Percentiles rank a stretch among this genome's conserved stretches.
phyloP scores from a whole-genome alignment of 1,140 invertebrate species.

The Ostrea denselamellosa region DNA sequence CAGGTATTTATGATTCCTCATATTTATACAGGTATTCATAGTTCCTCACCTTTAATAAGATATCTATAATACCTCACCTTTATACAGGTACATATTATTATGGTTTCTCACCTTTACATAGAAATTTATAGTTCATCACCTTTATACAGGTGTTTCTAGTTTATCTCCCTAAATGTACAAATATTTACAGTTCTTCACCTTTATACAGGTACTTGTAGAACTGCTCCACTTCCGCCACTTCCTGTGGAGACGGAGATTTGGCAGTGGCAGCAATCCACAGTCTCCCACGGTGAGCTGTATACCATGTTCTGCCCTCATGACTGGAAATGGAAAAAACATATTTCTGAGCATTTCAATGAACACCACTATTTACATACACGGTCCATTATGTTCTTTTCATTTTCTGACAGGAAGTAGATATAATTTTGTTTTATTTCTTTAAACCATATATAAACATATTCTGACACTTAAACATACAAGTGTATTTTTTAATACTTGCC shows the following conservation, averaged over 20 bases:
- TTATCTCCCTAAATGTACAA: neutral
- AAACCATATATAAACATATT: no score
- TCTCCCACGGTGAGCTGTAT: conserved; percentile 91
- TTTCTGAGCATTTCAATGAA: no score
- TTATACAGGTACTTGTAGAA: conserved; percentile 85
- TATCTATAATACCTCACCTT: neutral
- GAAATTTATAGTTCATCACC: neutral
- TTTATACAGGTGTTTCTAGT: neutral
- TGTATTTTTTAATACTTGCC: no score
- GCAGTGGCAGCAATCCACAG: conserved; percentile 95
- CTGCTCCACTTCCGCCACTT: conserved; percentile 86
- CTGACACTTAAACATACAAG: no score
- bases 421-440: no score
- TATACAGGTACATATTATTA: neutral
- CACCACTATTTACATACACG: no score
- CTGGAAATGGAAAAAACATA: conserved; percentile 79
- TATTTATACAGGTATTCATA: neutral
- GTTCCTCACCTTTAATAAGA: neutral
- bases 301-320: conserved; percentile 96
- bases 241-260: conserved; percentile 86
- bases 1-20: neutral
- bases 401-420: no score
- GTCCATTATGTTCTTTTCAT: no score
- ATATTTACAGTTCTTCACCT: conserved; percentile 79
- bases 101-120: neutral